These are phyloP conservation scores for Channa maculata DNA, from an alignment of 2,113 vertebrate species.

Conservation along the genomic window DNA sequence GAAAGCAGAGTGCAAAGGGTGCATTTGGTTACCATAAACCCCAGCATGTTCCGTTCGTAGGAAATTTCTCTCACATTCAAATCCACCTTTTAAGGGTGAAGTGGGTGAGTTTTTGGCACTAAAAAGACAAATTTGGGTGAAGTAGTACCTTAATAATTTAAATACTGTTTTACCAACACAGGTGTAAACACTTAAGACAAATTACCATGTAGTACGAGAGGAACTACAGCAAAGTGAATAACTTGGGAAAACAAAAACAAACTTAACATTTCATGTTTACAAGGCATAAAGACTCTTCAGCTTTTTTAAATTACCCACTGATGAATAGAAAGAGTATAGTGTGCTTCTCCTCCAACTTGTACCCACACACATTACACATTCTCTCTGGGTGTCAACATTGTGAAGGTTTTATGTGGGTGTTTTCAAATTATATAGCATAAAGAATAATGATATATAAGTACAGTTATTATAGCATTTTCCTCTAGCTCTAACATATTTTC, in stretches of 20 bases:
- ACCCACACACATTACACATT: constrained; percentile 9
- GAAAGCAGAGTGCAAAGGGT: no score
- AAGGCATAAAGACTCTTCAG: not conserved
- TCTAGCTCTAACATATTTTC: not conserved
- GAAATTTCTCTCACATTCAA: no score
- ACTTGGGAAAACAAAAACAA: not conserved
- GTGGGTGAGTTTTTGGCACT: not conserved
- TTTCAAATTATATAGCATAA: constrained; percentile 11
- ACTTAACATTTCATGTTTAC: constrained; percentile 10
- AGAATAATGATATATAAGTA: constrained; percentile 1
- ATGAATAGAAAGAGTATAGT: not conserved
- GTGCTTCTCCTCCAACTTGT: not conserved
- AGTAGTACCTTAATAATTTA: not conserved
- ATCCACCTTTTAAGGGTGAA: not conserved
- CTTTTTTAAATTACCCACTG: constrained; percentile 9
- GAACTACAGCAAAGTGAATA: not conserved
- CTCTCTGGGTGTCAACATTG: not conserved
- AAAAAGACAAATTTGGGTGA: not conserved
- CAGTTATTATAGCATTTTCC: constrained; percentile 11
- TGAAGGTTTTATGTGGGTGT: not conserved
- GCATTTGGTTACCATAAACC: no score
- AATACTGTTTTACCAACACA: constrained; percentile 10
- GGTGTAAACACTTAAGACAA: constrained; percentile 22
- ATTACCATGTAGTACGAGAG: not conserved
- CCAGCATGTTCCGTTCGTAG: no score